Evolutionary conservation across 2,888 invertebrate species (phyloP).

Genomic region (Oligia latruncula): DNA sequence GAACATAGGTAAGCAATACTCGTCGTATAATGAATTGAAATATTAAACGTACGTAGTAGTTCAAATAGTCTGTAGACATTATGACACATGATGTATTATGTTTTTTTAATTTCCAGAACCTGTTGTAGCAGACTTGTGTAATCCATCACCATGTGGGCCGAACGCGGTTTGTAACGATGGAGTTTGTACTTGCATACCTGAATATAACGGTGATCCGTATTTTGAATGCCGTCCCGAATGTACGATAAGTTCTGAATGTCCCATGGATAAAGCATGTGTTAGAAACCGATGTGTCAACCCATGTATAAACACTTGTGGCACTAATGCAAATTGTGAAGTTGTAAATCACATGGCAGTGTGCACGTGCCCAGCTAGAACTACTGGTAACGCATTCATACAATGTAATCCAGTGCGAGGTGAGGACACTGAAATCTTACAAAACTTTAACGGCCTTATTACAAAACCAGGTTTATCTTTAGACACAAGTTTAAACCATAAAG

Average conservation of each 20-base stretch:
- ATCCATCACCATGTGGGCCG: constrained; percentile 92
- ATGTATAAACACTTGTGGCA: constrained; percentile 94
- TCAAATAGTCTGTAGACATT: background rate
- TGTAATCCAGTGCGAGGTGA: constrained; percentile 91
- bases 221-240: constrained; percentile 94
- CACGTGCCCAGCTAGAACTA: constrained; percentile 92
- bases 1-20: constrained; percentile 83
- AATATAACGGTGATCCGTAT: constrained; percentile 92
- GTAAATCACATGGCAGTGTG: constrained; percentile 94
- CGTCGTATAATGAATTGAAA: background rate
- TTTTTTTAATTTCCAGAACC: constrained; percentile 72
- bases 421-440: constrained; percentile 31
- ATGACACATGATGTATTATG: background rate
- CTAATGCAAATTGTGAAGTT: constrained; percentile 93
- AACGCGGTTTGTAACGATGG: constrained; percentile 91
- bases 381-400: constrained; percentile 93
- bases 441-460: background rate
- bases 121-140: constrained; percentile 88
- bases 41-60: background rate
- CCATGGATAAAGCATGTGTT: constrained; percentile 92
- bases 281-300: constrained; percentile 93
- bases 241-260: constrained; percentile 93
- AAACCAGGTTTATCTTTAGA: too few species aligned
- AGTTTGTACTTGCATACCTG: constrained; percentile 90
- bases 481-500: too few species aligned